These are phyloP conservation scores for Pachypsylla venusta DNA, from an alignment of 1,140 invertebrate genomes.

Conservation along the genomic window DNA sequence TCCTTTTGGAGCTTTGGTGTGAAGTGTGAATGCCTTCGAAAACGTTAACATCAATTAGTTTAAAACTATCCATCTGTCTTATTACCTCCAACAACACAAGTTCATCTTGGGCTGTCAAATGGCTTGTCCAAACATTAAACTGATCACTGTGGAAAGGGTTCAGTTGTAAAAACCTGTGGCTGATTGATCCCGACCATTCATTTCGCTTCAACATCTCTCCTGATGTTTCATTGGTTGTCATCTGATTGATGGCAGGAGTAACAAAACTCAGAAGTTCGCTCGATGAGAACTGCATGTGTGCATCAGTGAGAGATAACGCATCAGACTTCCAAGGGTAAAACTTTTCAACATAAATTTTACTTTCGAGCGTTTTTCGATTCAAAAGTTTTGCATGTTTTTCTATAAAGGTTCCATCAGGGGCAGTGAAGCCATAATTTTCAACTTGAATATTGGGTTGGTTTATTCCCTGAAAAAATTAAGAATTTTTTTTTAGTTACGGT, in stretches of 20 bases:
- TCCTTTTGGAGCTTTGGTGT: too few relatives aligned
- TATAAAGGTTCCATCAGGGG: not conserved
- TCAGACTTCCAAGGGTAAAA: not conserved
- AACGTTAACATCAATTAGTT: too few relatives aligned
- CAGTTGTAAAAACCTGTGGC: not conserved
- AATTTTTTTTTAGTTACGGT: too few relatives aligned
- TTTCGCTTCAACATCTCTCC: too few relatives aligned
- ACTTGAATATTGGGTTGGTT: not conserved
- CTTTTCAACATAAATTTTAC: not conserved
- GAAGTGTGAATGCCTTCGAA: too few relatives aligned
- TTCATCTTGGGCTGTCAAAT: not conserved
- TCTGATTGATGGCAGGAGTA: too few relatives aligned
- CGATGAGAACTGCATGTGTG: too few relatives aligned
- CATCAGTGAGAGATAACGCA: too few relatives aligned
- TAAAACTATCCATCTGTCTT: too few relatives aligned
- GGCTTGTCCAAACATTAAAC: slow-evolving; percentile 2
- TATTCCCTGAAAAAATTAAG: not conserved
- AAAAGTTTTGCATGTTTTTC: not conserved
- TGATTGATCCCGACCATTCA: not conserved
- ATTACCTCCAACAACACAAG: not conserved
- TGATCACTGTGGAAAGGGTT: not conserved
- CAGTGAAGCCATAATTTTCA: not conserved
- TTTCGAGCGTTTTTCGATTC: not conserved
- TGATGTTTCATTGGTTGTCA: too few relatives aligned
- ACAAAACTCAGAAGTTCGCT: too few relatives aligned